Percentiles rank a stretch among this genome's conserved stretches.
Evolutionary conservation across 37 sponge, comb jelly and placozoan genomes (phyloP).

Genomic region (Diacarnus erythraeanus): DNA sequence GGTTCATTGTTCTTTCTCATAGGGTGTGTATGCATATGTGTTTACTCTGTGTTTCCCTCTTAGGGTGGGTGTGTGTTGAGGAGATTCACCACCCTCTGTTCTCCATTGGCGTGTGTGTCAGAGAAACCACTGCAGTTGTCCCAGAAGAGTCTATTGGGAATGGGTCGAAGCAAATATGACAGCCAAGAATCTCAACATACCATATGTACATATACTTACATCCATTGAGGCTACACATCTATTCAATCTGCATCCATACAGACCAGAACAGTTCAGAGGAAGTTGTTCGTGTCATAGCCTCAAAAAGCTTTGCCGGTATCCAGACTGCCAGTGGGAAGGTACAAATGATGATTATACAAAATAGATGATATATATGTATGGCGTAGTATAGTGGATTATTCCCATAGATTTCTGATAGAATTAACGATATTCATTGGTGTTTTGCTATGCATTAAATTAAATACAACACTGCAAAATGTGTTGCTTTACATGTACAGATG

Average conservation of each 20-base stretch:
- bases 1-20: too few species aligned
- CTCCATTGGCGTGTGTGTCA: conserved; percentile 44
- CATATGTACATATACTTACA: conserved; percentile 22
- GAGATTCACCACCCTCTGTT: conserved; percentile 42
- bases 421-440: too few species aligned
- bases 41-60: background rate
- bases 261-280: conserved; percentile 59
- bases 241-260: conserved; percentile 1
- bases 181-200: conserved; percentile 40
- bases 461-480: too few species aligned
- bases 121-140: conserved; percentile 61
- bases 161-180: conserved; percentile 55
- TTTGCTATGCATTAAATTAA: too few species aligned
- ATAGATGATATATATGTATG: background rate
- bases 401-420: too few species aligned
- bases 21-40: background rate
- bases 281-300: conserved; percentile 45
- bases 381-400: conserved; percentile 3
- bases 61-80: conserved; percentile 67
- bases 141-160: conserved; percentile 63
- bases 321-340: conserved; percentile 73
- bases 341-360: background rate
- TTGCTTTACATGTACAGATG: too few species aligned
- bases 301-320: conserved; percentile 52
- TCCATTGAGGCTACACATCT: background rate